phyloP scores from a whole-genome alignment of 2,888 invertebrate genomes.

The Nomada hirtipes region DNA sequence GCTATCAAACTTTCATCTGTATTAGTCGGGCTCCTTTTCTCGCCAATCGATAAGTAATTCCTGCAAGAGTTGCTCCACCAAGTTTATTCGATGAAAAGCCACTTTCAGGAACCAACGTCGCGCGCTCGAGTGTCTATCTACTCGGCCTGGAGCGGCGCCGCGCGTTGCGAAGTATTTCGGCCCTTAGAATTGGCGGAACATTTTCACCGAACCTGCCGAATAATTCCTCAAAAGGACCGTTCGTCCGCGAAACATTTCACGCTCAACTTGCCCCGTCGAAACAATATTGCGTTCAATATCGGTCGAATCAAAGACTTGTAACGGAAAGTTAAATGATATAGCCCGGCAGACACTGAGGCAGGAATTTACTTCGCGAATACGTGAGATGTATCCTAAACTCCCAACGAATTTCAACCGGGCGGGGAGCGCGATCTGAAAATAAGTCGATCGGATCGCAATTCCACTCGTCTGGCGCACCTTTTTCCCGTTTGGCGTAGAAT shows the following conservation, averaged over 20 bases:
- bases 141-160: neutral
- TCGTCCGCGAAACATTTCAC: too few relatives aligned
- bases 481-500: conserved; percentile 35
- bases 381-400: conserved; percentile 2
- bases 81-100: conserved; percentile 66
- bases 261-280: neutral
- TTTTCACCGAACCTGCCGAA: neutral
- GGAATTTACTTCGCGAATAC: conserved; percentile 1
- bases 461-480: conserved; percentile 13
- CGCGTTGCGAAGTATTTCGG: conserved; percentile 23
- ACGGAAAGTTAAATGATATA: neutral
- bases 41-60: conserved; percentile 38
- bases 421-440: conserved; percentile 44
- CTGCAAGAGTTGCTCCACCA: conserved; percentile 40
- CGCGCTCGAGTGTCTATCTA: too few relatives aligned
- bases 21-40: conserved; percentile 5
- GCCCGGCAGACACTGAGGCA: neutral
- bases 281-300: neutral
- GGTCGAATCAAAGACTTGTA: too few relatives aligned
- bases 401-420: conserved; percentile 13
- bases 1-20: conserved; percentile 7
- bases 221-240: too few relatives aligned
- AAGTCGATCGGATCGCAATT: conserved; percentile 47
- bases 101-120: conserved; percentile 41
- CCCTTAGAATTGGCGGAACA: neutral